These are phyloP conservation scores for Metridium senile DNA, from an alignment of 92 coral and sea anemone genomes.

Conservation along the genomic window DNA sequence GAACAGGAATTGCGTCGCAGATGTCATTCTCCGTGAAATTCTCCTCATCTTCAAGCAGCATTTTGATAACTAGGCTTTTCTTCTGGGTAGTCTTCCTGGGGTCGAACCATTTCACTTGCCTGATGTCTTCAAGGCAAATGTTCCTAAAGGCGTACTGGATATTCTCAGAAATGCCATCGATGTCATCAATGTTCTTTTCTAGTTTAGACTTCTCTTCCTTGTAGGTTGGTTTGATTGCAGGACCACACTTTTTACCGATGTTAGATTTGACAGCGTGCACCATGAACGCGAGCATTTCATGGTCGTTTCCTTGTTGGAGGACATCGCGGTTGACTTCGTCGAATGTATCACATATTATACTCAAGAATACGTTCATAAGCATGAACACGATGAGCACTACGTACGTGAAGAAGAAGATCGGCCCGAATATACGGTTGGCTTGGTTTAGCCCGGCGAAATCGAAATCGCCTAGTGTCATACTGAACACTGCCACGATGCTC, in stretches of 20 bases:
- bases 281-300: conserved; percentile 91
- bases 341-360: conserved; percentile 83
- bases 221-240: conserved; percentile 91
- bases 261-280: conserved; percentile 83
- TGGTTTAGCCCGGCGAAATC: conserved; percentile 65
- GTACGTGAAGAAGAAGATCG: conserved; percentile 80
- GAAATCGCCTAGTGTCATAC: conserved; percentile 85
- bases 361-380: conserved; percentile 85
- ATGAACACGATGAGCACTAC: conserved; percentile 77
- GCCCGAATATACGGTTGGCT: conserved; percentile 78
- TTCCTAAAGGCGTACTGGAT: conserved; percentile 87
- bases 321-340: conserved; percentile 71
- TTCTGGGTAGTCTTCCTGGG: conserved; percentile 59
- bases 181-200: conserved; percentile 73
- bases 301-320: conserved; percentile 87
- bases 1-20: conserved; percentile 90
- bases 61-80: conserved; percentile 73
- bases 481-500: conserved; percentile 71
- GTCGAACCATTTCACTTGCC: conserved; percentile 72
- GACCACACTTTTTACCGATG: conserved; percentile 94
- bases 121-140: conserved; percentile 90
- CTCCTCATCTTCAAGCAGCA: conserved; percentile 86
- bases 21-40: conserved; percentile 90
- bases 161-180: conserved; percentile 83
- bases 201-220: conserved; percentile 78